Percentiles rank a stretch among this genome's conserved stretches.
Conservation (phyloP, 2,797 vertebrate species). For the Sarcoramphus papa region DNA sequence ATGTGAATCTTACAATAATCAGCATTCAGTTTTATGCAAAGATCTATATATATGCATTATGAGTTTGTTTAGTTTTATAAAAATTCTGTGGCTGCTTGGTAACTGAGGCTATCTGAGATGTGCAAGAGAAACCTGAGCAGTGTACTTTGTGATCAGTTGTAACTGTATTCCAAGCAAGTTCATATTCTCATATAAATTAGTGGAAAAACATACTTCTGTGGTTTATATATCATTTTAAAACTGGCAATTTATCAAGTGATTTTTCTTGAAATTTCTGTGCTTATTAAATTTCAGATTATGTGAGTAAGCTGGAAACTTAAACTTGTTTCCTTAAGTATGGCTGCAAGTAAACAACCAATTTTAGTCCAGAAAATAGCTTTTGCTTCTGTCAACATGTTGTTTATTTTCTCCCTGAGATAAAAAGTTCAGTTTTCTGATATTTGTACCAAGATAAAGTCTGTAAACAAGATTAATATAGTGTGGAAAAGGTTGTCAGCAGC, state of each 20-base stretch:
- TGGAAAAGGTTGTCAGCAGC: constrained; percentile 97
- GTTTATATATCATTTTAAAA: constrained; percentile 62
- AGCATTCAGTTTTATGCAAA: not conserved
- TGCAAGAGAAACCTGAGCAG: constrained; percentile 16
- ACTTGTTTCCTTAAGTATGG: constrained; percentile 78
- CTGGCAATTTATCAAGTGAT: constrained; percentile 61
- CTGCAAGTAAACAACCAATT: constrained; percentile 90
- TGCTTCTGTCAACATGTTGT: constrained; percentile 84
- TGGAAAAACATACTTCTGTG: constrained; percentile 60
- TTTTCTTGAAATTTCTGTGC: constrained; percentile 69
- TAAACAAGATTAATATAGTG: constrained; percentile 99
- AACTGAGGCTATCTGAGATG: not conserved
- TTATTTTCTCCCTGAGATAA: constrained; percentile 84
- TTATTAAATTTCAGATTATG: constrained; percentile 78
- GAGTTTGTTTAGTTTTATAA: not conserved
- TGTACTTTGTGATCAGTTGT: constrained; percentile 26
- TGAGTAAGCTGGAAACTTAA: constrained; percentile 67
- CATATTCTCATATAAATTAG: constrained; percentile 63
- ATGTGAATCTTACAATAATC: not conserved
- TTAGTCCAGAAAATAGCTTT: constrained; percentile 87
- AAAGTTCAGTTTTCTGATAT: constrained; percentile 91
- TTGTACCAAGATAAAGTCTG: constrained; percentile 94
- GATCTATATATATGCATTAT: not conserved
- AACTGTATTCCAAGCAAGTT: constrained; percentile 59
- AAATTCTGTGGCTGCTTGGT: not conserved